Percentiles rank a stretch among this genome's conserved stretches.
Evolutionary conservation across 2,888 invertebrate genomes (phyloP).

Genomic region (Xylota sylvarum): DNA sequence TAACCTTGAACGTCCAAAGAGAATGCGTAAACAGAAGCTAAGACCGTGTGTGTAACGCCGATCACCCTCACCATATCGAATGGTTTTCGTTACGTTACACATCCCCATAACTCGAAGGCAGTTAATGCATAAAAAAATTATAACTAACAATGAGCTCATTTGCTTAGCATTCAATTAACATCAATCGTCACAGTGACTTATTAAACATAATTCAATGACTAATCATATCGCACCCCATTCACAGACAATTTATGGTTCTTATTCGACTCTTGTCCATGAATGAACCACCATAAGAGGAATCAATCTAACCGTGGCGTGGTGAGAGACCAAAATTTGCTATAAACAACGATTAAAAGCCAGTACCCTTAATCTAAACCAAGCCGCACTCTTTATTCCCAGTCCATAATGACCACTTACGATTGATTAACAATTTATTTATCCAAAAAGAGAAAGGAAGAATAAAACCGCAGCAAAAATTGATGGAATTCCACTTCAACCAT

Average conservation of each 20-base stretch:
- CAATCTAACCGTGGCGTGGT: slow-evolving; percentile 39
- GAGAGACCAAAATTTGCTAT: slow-evolving; percentile 34
- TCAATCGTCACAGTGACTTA: slow-evolving; percentile 38
- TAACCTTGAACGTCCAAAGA: too few species aligned
- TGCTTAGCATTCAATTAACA: slow-evolving; percentile 52
- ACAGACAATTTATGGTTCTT: slow-evolving; percentile 24
- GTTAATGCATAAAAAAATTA: slow-evolving; percentile 17
- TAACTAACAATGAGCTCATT: slow-evolving; percentile 42
- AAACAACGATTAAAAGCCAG: slow-evolving; percentile 61
- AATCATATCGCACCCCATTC: slow-evolving; percentile 64
- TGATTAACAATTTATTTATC: slow-evolving; percentile 75
- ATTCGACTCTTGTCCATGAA: slow-evolving; percentile 35
- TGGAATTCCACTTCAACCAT: slow-evolving; percentile 59
- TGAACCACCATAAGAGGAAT: slow-evolving; percentile 59
- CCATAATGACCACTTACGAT: slow-evolving; percentile 69
- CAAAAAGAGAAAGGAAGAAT: slow-evolving; percentile 2
- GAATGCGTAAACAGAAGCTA: too few species aligned
- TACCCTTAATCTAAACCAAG: slow-evolving; percentile 56
- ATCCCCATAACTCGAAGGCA: too few species aligned
- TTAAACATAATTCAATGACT: slow-evolving; percentile 72
- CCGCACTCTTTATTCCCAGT: slow-evolving; percentile 29
- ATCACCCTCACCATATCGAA: too few species aligned
- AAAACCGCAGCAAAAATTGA: slow-evolving; percentile 62
- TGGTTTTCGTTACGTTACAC: too few species aligned
- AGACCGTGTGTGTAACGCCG: too few species aligned